phyloP scores from a whole-genome alignment of 2,888 invertebrate species.

The Patella depressa region DNA sequence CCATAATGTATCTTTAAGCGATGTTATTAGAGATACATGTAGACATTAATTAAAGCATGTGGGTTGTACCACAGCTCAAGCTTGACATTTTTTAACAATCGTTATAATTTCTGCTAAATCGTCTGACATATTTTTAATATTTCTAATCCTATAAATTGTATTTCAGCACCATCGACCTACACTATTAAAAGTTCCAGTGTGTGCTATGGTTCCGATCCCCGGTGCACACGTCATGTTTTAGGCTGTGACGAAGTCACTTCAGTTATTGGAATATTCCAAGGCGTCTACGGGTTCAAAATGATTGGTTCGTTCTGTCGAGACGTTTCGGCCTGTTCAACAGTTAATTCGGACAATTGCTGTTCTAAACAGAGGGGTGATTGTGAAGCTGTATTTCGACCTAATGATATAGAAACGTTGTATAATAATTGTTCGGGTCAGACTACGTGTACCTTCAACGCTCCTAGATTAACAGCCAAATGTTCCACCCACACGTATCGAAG shows the following conservation, averaged over 20 bases:
- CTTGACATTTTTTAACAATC: no score
- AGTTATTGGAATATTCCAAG: background rate
- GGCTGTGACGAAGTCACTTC: background rate
- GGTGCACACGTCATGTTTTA: background rate
- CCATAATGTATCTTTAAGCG: no score
- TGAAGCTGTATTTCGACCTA: background rate
- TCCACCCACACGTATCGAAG: background rate
- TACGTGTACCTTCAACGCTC: background rate
- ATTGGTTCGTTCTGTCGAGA: background rate
- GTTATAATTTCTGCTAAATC: no score
- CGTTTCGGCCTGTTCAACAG: background rate
- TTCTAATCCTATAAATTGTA: background rate
- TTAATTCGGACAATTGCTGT: background rate
- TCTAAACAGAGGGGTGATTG: background rate
- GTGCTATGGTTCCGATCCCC: background rate
- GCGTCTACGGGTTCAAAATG: background rate
- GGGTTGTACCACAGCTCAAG: no score
- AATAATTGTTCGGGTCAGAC: background rate
- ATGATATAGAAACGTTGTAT: background rate
- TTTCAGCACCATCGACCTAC: background rate
- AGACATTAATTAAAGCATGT: no score
- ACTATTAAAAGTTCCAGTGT: constrained; percentile 5
- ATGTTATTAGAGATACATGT: no score
- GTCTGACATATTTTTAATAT: no score
- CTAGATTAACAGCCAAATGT: background rate